Evolutionary conservation across 2,113 vertebrate species (phyloP).

Genomic region (Mobula birostris): DNA sequence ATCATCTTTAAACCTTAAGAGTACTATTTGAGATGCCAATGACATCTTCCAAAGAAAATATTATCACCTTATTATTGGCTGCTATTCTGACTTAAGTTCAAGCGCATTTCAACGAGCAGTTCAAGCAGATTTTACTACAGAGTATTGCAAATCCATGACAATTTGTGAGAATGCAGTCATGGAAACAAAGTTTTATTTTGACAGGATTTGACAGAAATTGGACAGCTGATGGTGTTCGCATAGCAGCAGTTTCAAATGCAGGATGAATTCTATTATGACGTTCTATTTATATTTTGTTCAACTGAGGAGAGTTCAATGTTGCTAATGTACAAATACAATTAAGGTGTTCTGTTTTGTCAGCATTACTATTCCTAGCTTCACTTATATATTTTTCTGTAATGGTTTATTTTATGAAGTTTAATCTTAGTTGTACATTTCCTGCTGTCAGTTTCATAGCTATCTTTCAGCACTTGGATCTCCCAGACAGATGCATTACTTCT

Average conservation of each 20-base stretch:
- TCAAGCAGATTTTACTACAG: not conserved
- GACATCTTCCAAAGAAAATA: not conserved
- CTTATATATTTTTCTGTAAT: not conserved
- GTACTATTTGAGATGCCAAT: not conserved
- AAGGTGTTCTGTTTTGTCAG: not conserved
- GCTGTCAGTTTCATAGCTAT: not conserved
- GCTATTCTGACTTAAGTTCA: not conserved
- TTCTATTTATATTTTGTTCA: not conserved
- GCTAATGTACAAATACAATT: not conserved
- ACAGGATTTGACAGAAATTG: not conserved
- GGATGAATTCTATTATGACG: not conserved
- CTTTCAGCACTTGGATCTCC: not conserved
- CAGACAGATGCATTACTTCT: slow-evolving; percentile 23
- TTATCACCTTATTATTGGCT: not conserved
- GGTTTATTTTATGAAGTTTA: not conserved
- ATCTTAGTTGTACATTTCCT: not conserved
- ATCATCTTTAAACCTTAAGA: not conserved
- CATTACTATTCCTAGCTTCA: not conserved
- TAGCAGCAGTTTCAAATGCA: not conserved
- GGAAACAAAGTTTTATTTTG: not conserved
- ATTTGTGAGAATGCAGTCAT: not conserved
- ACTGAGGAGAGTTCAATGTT: not conserved
- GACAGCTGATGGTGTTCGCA: not conserved
- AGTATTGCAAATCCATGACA: not conserved
- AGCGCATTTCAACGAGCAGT: not conserved